These are phyloP conservation scores for Acropternis orthonyx DNA, from an alignment of 2,797 vertebrate genomes.

Conservation along the genomic window DNA sequence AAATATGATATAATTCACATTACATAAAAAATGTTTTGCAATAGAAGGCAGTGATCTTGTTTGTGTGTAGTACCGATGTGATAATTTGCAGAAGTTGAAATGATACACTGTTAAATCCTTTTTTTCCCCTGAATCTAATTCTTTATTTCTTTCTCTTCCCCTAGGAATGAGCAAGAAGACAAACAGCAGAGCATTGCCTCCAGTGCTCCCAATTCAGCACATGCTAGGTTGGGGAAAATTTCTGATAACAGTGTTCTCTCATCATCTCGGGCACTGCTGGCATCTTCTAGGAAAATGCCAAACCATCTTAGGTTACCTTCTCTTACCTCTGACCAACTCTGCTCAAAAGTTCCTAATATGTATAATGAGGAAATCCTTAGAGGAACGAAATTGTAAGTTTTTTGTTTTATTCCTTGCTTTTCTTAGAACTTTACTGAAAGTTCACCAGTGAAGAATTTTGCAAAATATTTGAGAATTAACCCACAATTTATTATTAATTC, in stretches of 20 bases:
- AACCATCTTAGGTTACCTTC: conserved; percentile 75
- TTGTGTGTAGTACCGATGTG: neutral
- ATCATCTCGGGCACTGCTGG: conserved; percentile 37
- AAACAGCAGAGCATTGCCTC: neutral
- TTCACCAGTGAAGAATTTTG: neutral
- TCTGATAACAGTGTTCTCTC: conserved; percentile 52
- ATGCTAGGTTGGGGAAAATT: conserved; percentile 35
- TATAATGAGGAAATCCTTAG: conserved; percentile 73
- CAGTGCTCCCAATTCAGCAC: conserved; percentile 8
- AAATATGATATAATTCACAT: neutral
- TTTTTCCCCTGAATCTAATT: neutral
- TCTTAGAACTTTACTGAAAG: neutral
- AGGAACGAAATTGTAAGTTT: conserved; percentile 81
- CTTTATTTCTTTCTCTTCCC: neutral
- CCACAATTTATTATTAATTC: neutral
- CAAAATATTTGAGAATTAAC: neutral
- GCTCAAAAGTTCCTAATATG: conserved; percentile 68
- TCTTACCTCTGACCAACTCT: conserved; percentile 72
- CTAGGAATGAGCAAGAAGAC: conserved; percentile 78
- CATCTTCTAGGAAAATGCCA: conserved; percentile 68
- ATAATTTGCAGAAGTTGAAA: neutral
- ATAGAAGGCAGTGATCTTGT: neutral
- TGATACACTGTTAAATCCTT: neutral
- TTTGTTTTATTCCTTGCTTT: neutral
- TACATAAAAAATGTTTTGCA: neutral